phyloP scores from a whole-genome alignment of 1,140 invertebrate genomes.

The Archivesica marissinica region DNA sequence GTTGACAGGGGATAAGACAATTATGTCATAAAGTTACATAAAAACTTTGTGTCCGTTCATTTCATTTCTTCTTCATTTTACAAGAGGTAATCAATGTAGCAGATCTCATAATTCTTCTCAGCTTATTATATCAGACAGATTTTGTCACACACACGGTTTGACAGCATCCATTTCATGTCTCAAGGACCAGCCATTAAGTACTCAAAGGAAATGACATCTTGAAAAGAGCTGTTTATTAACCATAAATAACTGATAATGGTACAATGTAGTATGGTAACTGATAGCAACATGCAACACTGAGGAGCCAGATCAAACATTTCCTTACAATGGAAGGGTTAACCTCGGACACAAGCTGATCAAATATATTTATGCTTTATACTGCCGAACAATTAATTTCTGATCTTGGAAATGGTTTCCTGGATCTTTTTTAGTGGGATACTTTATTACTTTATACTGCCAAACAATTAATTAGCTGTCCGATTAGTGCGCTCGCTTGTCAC shows the following conservation, averaged over 20 bases:
- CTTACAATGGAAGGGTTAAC: background rate
- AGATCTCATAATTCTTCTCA: background rate
- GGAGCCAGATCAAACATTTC: background rate
- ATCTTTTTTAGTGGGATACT: too few species aligned
- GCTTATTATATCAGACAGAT: background rate
- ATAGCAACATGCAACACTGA: background rate
- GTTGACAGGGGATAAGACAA: background rate
- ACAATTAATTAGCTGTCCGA: too few species aligned
- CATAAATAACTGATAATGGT: conserved; percentile 51
- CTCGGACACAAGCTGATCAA: too few species aligned
- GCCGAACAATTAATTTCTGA: too few species aligned
- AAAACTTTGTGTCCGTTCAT: background rate
- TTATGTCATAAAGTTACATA: conserved; percentile 34
- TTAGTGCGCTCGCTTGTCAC: too few species aligned
- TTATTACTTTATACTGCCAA: too few species aligned
- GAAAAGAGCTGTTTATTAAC: conserved; percentile 37
- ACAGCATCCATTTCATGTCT: conserved; percentile 53
- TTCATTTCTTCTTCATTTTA: background rate
- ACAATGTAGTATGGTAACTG: conserved; percentile 14
- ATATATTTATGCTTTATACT: too few species aligned
- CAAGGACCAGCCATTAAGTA: conserved; percentile 16
- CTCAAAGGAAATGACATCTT: conserved; percentile 56
- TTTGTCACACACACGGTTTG: conserved; percentile 23
- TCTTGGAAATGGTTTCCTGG: too few species aligned
- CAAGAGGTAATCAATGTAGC: background rate